Base-by-base conservation (phyloP, 1,140 invertebrate genomes). In the Harlomillsia oculata region DNA sequence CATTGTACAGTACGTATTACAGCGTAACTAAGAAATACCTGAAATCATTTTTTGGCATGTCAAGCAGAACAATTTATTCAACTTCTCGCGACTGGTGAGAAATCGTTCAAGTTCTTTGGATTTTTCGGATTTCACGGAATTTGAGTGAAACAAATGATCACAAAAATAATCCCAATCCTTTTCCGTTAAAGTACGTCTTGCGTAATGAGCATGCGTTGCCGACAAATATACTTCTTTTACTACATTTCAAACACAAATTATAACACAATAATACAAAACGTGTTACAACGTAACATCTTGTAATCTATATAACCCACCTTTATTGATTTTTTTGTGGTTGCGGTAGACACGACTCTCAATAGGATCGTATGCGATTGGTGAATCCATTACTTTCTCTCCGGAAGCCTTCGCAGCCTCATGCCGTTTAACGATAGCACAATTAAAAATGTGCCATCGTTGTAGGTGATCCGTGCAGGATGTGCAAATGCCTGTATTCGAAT, bases 111-210 rank as follows among this genome's bases (percentile, higher is more conserved):
- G 25, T 36, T 58, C 60, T 28, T 40, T 48, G 2, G 60, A 53
- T 16, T 57, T 56, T 29, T 62, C 60, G 4, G 60, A 53, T 49
- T 58, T 43, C 5, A 53, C 55, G 1, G 55, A 58, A 36, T 62
- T 62, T n/a, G 56, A 59, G 30, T 57, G 60, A 39, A 62, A 62
- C 20, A 62, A 36, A 40, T 62, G 43, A 26, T 62, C 60, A 53
- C 60, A 62, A 32, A 62, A 62, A 51, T 54, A 62, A 21, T 62
- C 60, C 60, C 55, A 62, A 40, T 62, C 60, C 28, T 59, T 58
- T 30, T 62, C 55, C 3, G 60, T 62, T 14, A 62, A 32, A 49
- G 36, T 18, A 29, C 60, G 18, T n/a, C 56, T 36, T n/a, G 60
- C 25, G 16, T 54, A 57, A 34, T 62, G 51, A n/a, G 55, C 36